Percentiles rank a stretch among this genome's conserved stretches.
These are phyloP conservation scores for Hymenopus coronatus DNA, from an alignment of 2,888 invertebrate genomes.

Conservation along the genomic window DNA sequence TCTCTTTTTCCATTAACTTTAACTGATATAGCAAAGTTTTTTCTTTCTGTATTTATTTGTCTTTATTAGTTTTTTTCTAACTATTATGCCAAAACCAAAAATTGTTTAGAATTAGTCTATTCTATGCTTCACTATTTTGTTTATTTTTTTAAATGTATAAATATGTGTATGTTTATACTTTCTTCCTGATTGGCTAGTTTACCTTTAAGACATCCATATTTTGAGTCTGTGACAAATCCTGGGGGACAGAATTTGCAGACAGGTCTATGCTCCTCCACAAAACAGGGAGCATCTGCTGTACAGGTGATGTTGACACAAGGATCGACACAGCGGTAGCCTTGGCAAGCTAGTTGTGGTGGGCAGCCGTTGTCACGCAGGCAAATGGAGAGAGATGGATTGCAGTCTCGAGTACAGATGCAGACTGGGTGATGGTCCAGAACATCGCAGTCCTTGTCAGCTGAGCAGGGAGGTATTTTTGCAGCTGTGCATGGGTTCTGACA, in stretches of 20 bases:
- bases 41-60: background rate
- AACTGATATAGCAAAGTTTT: background rate
- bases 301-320: conserved; percentile 84
- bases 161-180: background rate
- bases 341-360: conserved; percentile 79
- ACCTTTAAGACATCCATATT: conserved; percentile 96
- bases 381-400: conserved; percentile 81
- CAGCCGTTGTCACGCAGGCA: conserved; percentile 88
- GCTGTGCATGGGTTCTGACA: conserved; percentile 85
- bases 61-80: background rate
- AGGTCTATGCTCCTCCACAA: conserved; percentile 91
- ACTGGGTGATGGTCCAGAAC: conserved; percentile 83
- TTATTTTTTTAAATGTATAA: background rate
- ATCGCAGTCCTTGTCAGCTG: conserved; percentile 83
- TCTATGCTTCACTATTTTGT: conserved; percentile 1
- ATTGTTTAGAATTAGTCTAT: conserved; percentile 22
- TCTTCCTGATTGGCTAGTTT: conserved; percentile 49
- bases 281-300: conserved; percentile 82
- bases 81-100: conserved; percentile 24
- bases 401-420: conserved; percentile 84
- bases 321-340: conserved; percentile 86
- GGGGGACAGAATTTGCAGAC: conserved; percentile 94
- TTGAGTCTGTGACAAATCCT: conserved; percentile 88
- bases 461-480: conserved; percentile 57
- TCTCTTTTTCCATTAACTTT: background rate